Percentiles rank a stretch among this genome's conserved stretches.
phyloP scores from a whole-genome alignment of 2,113 vertebrate species.

The Aplodontia rufa region DNA sequence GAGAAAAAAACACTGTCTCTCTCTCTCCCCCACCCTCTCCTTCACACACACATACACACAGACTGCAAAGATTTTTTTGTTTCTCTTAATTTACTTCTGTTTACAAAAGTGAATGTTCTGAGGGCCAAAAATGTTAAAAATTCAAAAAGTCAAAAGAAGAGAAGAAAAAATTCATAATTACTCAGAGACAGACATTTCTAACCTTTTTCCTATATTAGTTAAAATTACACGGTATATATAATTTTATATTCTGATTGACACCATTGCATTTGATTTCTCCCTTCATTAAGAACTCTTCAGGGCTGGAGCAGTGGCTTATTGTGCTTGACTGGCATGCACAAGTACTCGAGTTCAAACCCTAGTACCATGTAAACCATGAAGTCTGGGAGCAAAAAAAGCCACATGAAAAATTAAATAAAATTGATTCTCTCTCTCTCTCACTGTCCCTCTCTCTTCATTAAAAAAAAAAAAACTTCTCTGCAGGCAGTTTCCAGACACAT shows the following conservation, averaged over 20 bases:
- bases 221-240: background rate
- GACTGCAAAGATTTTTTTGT: background rate
- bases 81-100: constrained; percentile 24
- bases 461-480: too few relatives aligned
- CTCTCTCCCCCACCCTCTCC: background rate
- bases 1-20: background rate
- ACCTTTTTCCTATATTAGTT: background rate
- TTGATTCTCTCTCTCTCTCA: too few relatives aligned
- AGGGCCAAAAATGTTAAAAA: background rate
- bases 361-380: too few relatives aligned
- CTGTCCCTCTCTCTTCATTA: too few relatives aligned
- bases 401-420: too few relatives aligned
- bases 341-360: too few relatives aligned
- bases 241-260: background rate
- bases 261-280: background rate
- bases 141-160: background rate
- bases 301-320: too few relatives aligned
- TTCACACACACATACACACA: background rate
- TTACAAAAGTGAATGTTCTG: constrained; percentile 12
- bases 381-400: too few relatives aligned
- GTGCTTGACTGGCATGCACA: too few relatives aligned
- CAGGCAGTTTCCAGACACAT: too few relatives aligned
- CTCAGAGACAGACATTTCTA: background rate
- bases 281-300: constrained; percentile 50
- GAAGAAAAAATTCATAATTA: background rate